A percentile compares a stretch with the other conserved stretches of the same genome.
Evolutionary conservation across 1,140 invertebrate species (phyloP).

Genomic region (Calosoma granatense): DNA sequence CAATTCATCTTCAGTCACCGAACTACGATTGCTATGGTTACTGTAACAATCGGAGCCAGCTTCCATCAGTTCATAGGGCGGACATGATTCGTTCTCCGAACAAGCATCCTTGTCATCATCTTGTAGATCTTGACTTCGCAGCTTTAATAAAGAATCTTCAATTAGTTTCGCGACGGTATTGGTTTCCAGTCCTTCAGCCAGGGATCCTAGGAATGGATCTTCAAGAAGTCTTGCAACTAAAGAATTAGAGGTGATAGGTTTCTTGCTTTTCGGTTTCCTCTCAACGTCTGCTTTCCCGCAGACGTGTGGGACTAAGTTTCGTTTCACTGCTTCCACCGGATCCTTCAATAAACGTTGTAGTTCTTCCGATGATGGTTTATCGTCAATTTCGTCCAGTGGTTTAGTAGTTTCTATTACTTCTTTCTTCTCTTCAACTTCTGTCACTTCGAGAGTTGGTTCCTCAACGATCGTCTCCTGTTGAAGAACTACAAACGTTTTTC

Average conservation of each 20-base stretch:
- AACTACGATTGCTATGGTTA: conserved; percentile 36
- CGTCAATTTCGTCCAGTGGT: neutral
- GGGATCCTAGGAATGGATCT: conserved; percentile 47
- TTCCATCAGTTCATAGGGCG: conserved; percentile 40
- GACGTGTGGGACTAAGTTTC: conserved; percentile 59
- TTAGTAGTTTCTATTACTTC: conserved; percentile 8
- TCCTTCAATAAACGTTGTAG: conserved; percentile 47
- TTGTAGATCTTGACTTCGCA: conserved; percentile 32
- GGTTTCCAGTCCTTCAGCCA: conserved; percentile 47
- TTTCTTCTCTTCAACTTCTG: conserved; percentile 13
- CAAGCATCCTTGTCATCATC: conserved; percentile 41
- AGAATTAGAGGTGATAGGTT: conserved; percentile 13
- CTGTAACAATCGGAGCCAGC: conserved; percentile 55
- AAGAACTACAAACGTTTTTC: neutral
- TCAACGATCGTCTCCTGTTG: conserved; percentile 5
- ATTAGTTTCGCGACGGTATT: conserved; percentile 47
- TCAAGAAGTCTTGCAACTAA: conserved; percentile 47
- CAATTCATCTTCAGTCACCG: conserved; percentile 44
- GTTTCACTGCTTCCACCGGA: conserved; percentile 57
- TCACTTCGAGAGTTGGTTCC: conserved; percentile 1
- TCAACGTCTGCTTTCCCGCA: conserved; percentile 44
- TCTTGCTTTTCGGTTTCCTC: conserved; percentile 16
- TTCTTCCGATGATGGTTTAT: conserved; percentile 28
- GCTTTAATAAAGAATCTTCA: conserved; percentile 49
- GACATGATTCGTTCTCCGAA: conserved; percentile 41